phyloP scores from a whole-genome alignment of 2,113 vertebrate species.

The Anser brachyrhynchus region DNA sequence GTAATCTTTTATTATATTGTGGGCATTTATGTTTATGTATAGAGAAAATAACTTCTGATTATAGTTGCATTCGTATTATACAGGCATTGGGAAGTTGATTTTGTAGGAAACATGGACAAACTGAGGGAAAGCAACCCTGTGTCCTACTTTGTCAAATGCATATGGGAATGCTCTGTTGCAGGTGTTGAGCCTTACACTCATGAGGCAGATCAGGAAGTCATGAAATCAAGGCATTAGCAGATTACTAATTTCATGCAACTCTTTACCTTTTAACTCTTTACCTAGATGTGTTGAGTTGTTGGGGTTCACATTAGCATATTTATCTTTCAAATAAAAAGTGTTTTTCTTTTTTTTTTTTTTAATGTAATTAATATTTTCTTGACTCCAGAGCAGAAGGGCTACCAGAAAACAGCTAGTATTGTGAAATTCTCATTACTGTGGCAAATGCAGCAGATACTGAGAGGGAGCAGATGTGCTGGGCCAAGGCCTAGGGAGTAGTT shows the following conservation, averaged over 20 bases:
- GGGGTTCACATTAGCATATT: neutral
- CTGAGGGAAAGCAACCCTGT: neutral
- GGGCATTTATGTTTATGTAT: fast-evolving
- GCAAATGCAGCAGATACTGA: neutral
- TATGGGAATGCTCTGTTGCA: neutral
- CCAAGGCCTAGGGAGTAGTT: neutral
- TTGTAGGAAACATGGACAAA: neutral
- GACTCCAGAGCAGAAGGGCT: neutral
- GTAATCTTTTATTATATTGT: neutral
- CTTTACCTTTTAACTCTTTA: too few relatives aligned
- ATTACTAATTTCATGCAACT: neutral
- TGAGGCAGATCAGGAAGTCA: neutral
- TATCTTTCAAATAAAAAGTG: neutral
- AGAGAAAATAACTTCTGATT: neutral
- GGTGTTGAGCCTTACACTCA: neutral
- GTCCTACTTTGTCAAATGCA: neutral
- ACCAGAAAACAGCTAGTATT: neutral
- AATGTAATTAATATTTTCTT: neutral
- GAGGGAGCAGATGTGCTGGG: neutral
- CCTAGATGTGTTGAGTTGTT: neutral
- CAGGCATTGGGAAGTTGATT: neutral
- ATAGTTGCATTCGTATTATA: neutral
- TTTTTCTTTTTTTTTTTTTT: neutral
- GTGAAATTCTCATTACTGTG: slow-evolving; percentile 17
- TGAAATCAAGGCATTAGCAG: neutral